Percentiles rank a stretch among this genome's conserved stretches.
These are phyloP conservation scores for Planiliza haematocheilus DNA, from an alignment of 2,113 vertebrate genomes.

Conservation along the genomic window DNA sequence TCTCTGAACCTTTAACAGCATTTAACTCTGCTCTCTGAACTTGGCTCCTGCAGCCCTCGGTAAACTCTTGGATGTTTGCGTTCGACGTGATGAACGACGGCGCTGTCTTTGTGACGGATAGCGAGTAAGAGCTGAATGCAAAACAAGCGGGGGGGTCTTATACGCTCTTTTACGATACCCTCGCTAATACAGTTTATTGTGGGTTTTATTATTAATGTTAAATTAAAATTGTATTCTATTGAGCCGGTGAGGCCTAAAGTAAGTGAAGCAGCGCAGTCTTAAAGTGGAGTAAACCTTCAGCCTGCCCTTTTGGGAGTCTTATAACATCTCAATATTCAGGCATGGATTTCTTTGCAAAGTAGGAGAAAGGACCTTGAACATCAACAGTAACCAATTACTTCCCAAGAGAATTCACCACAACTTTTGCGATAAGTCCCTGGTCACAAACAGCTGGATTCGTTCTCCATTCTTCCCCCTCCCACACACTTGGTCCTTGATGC, in stretches of 20 bases:
- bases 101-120: neutral
- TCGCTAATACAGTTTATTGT: constrained; percentile 35
- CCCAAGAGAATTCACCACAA: neutral
- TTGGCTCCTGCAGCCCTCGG: constrained; percentile 4
- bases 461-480: constrained; percentile 19
- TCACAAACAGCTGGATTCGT: constrained; percentile 25
- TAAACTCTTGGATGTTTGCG: constrained; percentile 36
- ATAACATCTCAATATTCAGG: constrained; percentile 42
- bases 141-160: constrained; percentile 19
- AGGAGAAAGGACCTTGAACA: constrained; percentile 31
- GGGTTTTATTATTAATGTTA: constrained; percentile 55
- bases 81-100: constrained; percentile 21
- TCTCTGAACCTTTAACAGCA: constrained; percentile 16
- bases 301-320: constrained; percentile 21
- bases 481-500: constrained; percentile 31
- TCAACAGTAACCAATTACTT: constrained; percentile 11
- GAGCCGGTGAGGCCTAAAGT: constrained; percentile 35
- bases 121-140: neutral
- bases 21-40: constrained; percentile 35
- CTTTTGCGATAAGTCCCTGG: constrained; percentile 22
- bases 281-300: constrained; percentile 47
- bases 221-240: constrained; percentile 58
- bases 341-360: neutral
- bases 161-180: constrained; percentile 27
- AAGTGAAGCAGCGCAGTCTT: constrained; percentile 34